phyloP scores from a whole-genome alignment of 1,140 invertebrate genomes.

The Drosophila ananassae region DNA sequence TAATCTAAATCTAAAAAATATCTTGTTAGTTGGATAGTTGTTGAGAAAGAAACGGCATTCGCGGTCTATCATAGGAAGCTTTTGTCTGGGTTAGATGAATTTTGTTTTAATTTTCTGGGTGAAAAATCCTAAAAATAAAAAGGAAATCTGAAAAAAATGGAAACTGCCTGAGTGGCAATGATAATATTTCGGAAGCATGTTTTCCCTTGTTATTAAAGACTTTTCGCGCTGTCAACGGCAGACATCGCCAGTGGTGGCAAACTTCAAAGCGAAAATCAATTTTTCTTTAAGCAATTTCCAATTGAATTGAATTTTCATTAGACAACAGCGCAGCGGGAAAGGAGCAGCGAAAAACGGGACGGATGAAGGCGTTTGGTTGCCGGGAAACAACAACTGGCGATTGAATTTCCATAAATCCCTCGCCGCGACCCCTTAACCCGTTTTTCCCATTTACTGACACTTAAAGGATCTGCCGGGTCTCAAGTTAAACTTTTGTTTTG shows the following conservation, averaged over 20 bases:
- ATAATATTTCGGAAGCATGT: background rate
- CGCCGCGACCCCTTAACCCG: slow-evolving; percentile 30
- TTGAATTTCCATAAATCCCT: slow-evolving; percentile 60
- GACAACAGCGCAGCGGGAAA: slow-evolving; percentile 43
- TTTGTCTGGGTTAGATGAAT: no score
- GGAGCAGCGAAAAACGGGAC: slow-evolving; percentile 7
- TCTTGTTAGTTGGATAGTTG: no score
- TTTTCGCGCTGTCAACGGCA: slow-evolving; percentile 53
- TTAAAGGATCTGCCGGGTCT: slow-evolving; percentile 52
- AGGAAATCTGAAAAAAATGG: no score
- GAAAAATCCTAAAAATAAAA: no score
- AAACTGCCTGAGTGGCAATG: background rate
- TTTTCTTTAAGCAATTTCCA: slow-evolving; percentile 66
- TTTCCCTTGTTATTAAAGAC: background rate
- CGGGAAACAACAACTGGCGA: slow-evolving; percentile 30
- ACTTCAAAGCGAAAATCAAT: slow-evolving; percentile 77
- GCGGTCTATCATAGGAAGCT: no score
- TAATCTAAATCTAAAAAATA: no score
- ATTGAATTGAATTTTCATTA: slow-evolving; percentile 77
- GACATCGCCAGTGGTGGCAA: slow-evolving; percentile 24
- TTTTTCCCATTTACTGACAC: slow-evolving; percentile 61
- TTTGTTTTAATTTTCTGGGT: no score
- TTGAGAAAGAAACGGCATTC: no score
- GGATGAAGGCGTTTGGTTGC: slow-evolving; percentile 15
- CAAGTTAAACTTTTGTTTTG: slow-evolving; percentile 37